Evolutionary conservation across 2,797 vertebrate species (phyloP), one percentile per base, ranked within the genome.

Genomic region (Scomberomorus guttatus): DNA sequence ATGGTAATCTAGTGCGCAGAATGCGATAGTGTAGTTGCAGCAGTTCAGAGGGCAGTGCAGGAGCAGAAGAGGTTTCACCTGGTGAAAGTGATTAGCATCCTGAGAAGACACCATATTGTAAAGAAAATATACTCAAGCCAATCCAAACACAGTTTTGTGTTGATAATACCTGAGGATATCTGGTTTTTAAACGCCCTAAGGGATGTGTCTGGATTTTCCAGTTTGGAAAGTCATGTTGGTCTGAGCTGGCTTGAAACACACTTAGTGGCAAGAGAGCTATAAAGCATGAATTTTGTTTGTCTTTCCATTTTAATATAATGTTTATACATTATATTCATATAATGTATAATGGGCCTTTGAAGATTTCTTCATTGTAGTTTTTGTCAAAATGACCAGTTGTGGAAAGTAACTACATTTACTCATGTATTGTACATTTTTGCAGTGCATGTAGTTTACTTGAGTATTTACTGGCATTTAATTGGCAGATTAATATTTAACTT

Each of bases 161-260:
- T 29, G 57, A 55, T 29, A 15, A 37, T 25, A 72, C 34, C 56
- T 57, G 50, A 57, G 22, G 24, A 29, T 37, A 37, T 67, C 34
- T 51, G 62, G 46, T 32, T 51, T 61, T 39, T 76, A 29, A 67
- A 42, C 66, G 20, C 20, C 59, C 32, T 22, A 18, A 51, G 14
- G n/a, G 14, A 56, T 39, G 56, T 58, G 39, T 66, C 65, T 54
- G 22, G 27, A 25, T 75, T 72, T 62, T 58, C 44, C 61, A 44
- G 27, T 34, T 14, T 67, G 27, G 42, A 68, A 61, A 67, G 18
- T 69, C 24, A 32, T 46, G 27, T 54, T 58, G 37, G 25, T 60
- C 66, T 76, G 20, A 72, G 62, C 46, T 39, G 27, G 20, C 58
- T 39, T 64, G 37, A 46, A 72, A 20, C 57, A 27, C 18, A 54